Evolutionary conservation across 2,888 invertebrate genomes (phyloP), one percentile per base, ranked within the genome.

Genomic region (Caenorhabditis sinica): DNA sequence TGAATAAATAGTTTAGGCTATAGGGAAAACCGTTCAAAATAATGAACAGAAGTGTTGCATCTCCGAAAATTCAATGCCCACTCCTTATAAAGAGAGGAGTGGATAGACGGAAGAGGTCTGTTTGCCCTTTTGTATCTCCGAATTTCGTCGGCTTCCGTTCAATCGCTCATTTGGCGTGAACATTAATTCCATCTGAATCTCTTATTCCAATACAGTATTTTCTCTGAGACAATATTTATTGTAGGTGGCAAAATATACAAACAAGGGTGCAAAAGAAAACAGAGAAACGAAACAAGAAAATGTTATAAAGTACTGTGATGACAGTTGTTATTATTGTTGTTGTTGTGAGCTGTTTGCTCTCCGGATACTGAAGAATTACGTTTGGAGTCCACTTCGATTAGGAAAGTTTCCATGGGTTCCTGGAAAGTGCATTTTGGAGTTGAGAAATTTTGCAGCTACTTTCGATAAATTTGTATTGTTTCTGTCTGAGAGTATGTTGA

Each of bases 401-500:
- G 74, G 72, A 90, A 91, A 0, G 91, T 91, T 36, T 91, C 91
- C 91, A 91, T 91, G 20, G 90, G 90, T 20, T 91, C 89, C 85
- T 89, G 71, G 56, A 86, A 63, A 56, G 33, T 23, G 1, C 1
- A 8, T 9, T 30, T 56, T 36, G 25, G n/a, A 28, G 30, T 17
- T 49, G 28, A 58, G 4, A 58, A 15, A 1, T 25, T 5, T 33
- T 51, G 9, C 9, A 30, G 4, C 6, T 28, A 11, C 13, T 40
- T 40, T 40, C 40, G 8, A 33, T 6, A 33, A 8, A 33, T 33
- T 8, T 40, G 13, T 11, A 40, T 40, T n/a, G n/a, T n/a, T n/a
- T 40, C 13, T 11, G 2, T 40, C 13, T 40, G 6, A 40, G 40
- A 40, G 8, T 11, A 11, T 40, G 40, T 40, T 11, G 40, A 40